phyloP scores from a whole-genome alignment of 2,797 vertebrate species.

The Peromyscus attwateri region DNA sequence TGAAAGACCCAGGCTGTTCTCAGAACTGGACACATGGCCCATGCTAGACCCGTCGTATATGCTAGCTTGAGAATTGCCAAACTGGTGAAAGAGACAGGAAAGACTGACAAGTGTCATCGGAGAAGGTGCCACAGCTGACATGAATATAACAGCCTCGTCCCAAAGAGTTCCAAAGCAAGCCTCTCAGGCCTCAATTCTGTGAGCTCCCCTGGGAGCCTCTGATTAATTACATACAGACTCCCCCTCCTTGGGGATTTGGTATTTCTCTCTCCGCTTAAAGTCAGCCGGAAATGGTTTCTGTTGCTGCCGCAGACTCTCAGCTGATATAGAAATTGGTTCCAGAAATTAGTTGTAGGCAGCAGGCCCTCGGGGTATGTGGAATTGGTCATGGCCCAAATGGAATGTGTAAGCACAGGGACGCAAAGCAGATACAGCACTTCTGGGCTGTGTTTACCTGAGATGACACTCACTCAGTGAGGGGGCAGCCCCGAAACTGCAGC shows the following conservation, averaged over 20 bases:
- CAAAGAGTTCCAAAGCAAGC: neutral
- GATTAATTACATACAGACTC: slow-evolving; percentile 50
- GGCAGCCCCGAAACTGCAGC: neutral
- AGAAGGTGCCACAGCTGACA: neutral
- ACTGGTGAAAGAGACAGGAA: neutral
- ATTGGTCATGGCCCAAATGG: slow-evolving; percentile 55
- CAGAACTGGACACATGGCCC: neutral
- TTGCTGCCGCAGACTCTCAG: slow-evolving; percentile 71
- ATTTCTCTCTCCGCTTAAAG: slow-evolving; percentile 20
- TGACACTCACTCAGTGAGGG: neutral
- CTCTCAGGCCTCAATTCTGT: neutral
- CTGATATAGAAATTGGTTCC: slow-evolving; percentile 71
- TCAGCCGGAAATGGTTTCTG: slow-evolving; percentile 72
- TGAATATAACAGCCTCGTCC: neutral
- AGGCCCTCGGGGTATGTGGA: slow-evolving; percentile 34
- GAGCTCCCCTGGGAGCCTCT: slow-evolving; percentile 18
- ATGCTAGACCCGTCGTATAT: neutral
- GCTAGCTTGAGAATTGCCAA: neutral
- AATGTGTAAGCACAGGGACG: slow-evolving; percentile 48
- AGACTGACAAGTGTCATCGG: neutral
- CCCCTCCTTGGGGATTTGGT: neutral
- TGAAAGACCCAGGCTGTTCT: neutral
- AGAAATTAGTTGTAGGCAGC: slow-evolving; percentile 71
- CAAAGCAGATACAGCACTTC: neutral
- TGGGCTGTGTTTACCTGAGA: slow-evolving; percentile 7